phyloP scores from a whole-genome alignment of 2,797 vertebrate species.

The Heliangelus exortis region DNA sequence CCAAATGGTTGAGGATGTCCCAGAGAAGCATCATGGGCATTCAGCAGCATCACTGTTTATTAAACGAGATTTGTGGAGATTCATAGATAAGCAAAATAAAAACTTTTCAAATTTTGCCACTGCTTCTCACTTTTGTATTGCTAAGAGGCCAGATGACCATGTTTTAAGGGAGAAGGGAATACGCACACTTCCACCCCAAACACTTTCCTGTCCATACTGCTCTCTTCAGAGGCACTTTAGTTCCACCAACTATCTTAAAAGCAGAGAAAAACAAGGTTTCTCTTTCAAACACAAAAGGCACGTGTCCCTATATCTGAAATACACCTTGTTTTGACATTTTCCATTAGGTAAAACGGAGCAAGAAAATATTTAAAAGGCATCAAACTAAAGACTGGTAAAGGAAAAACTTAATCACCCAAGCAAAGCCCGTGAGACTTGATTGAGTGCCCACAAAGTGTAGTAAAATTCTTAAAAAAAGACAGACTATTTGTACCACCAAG shows the following conservation, averaged over 20 bases:
- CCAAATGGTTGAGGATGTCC: fast-evolving
- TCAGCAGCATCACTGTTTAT: not conserved
- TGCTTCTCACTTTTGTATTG: not conserved
- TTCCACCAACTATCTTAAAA: not conserved
- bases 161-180: not conserved
- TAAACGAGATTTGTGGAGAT: not conserved
- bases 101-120: not conserved
- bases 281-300: not conserved
- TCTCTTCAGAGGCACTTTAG: not conserved
- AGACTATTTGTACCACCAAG: constrained; percentile 22
- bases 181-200: not conserved
- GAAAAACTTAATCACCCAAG: not conserved
- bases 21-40: not conserved
- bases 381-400: not conserved
- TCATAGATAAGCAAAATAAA: not conserved
- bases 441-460: not conserved
- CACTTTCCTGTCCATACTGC: not conserved
- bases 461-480: constrained; percentile 14
- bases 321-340: not conserved
- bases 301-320: not conserved
- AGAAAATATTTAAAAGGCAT: not conserved
- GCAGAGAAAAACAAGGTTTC: not conserved
- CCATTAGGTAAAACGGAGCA: not conserved
- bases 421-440: not conserved
- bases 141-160: not conserved